Percentiles rank a stretch among this genome's conserved stretches.
Evolutionary conservation across 92 coral and sea anemone genomes (phyloP).

Genomic region (Virgularia gustaviana): DNA sequence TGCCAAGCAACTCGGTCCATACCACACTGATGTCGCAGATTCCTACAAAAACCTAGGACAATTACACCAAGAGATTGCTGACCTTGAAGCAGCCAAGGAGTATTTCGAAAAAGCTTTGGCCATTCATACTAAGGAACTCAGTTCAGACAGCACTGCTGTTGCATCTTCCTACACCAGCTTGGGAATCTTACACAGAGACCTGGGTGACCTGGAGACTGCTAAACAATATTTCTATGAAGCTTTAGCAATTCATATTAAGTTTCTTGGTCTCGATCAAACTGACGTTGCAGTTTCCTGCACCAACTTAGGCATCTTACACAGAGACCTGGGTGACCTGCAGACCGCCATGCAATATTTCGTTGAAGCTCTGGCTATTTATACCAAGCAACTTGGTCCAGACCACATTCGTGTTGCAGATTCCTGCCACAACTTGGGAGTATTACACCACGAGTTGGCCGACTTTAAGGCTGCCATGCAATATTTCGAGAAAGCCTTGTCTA

Average conservation of each 20-base stretch:
- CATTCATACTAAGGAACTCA: background rate
- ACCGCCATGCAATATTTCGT: no score
- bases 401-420: background rate
- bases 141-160: background rate
- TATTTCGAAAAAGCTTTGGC: background rate
- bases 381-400: no score
- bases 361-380: no score
- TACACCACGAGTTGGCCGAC: background rate
- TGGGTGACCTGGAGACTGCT: slow-evolving; percentile 16
- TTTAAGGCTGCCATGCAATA: no score
- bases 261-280: background rate
- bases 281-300: background rate
- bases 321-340: no score
- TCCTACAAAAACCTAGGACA: no score
- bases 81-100: background rate
- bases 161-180: background rate
- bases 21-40: no score
- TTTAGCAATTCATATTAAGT: background rate
- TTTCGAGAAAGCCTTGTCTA: no score
- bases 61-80: background rate
- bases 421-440: slow-evolving; percentile 2
- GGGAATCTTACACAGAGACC: background rate
- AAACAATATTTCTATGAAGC: slow-evolving; percentile 2
- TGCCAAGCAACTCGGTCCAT: no score
- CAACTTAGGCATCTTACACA: no score